These are phyloP conservation scores for Megathymus violae DNA, from an alignment of 1,140 invertebrate genomes.

Conservation along the genomic window DNA sequence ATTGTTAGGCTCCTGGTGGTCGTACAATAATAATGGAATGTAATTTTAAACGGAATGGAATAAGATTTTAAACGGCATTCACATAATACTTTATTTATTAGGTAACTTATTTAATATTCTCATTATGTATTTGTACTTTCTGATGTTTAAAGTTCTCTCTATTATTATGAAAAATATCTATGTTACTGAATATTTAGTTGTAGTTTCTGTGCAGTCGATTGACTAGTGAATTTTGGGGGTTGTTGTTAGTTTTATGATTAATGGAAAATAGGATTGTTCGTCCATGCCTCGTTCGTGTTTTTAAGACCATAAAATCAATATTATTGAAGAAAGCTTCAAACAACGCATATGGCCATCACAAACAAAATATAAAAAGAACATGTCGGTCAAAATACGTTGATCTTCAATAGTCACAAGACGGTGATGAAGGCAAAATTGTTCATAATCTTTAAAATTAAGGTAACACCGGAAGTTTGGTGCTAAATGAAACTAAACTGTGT, in stretches of 20 bases:
- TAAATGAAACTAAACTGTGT: constrained; percentile 6
- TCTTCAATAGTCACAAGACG: background rate
- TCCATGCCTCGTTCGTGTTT: constrained; percentile 3
- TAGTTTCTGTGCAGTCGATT: background rate
- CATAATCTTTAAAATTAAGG: background rate
- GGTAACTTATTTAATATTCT: too few species aligned
- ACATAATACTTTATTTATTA: too few species aligned
- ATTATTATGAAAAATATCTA: too few species aligned
- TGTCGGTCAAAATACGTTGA: background rate
- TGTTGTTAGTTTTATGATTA: background rate
- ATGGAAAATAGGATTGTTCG: background rate
- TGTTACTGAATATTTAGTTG: too few species aligned
- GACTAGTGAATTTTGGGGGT: background rate
- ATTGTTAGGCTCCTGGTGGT: too few species aligned
- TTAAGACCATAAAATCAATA: background rate
- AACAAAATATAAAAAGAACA: background rate
- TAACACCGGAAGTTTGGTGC: background rate
- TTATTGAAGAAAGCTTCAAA: background rate
- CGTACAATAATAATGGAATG: too few species aligned
- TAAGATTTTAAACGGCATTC: too few species aligned
- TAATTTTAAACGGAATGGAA: too few species aligned
- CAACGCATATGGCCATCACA: background rate
- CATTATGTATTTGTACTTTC: too few species aligned
- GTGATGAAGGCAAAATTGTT: background rate
- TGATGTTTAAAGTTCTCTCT: too few species aligned